These are phyloP conservation scores for Hylia prasina DNA, from an alignment of 2,113 vertebrate species.

Conservation along the genomic window DNA sequence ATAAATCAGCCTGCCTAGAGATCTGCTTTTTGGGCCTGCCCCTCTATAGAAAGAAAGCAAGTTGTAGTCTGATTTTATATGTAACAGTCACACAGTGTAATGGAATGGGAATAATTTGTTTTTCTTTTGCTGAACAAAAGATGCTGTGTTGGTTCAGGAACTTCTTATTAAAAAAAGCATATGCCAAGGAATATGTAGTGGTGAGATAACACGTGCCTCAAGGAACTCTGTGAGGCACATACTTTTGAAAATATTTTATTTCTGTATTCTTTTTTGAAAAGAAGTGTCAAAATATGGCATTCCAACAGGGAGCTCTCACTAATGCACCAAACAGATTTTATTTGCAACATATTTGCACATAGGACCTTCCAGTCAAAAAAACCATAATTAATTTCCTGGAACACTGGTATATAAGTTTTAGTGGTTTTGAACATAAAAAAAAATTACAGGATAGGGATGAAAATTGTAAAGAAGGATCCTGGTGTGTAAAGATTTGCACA, in stretches of 20 bases:
- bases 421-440: background rate
- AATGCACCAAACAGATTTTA: background rate
- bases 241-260: slow-evolving; percentile 26
- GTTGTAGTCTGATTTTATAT: background rate
- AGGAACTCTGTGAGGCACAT: background rate
- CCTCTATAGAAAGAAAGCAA: background rate
- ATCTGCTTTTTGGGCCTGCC: background rate
- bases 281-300: background rate
- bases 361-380: background rate
- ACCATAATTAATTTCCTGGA: background rate
- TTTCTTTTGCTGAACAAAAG: slow-evolving; percentile 26
- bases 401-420: background rate
- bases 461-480: background rate
- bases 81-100: background rate
- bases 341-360: background rate
- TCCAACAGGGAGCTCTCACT: background rate
- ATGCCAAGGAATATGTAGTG: background rate
- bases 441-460: background rate
- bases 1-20: background rate
- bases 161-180: background rate
- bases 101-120: background rate
- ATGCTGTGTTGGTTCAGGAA: background rate
- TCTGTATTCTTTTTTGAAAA: background rate
- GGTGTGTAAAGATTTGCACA: background rate
- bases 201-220: slow-evolving; percentile 20